Conservation (phyloP, 2,888 invertebrate genomes). For the Drosophila siamana region DNA sequence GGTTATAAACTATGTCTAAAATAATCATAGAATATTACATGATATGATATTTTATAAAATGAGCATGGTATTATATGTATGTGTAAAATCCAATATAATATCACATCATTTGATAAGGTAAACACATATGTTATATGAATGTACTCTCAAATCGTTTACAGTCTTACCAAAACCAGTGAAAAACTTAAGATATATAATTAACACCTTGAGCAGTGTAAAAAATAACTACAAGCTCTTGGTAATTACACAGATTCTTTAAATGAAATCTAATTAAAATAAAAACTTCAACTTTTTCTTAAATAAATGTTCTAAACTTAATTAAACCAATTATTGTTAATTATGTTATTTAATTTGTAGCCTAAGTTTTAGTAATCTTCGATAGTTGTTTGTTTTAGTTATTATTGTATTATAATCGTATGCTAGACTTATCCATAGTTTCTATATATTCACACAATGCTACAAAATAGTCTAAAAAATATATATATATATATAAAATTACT, state of each 20-base stretch:
- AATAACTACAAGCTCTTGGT: constrained; percentile 6
- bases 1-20: not conserved
- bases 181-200: not conserved
- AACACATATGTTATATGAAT: constrained; percentile 11
- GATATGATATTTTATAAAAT: not conserved
- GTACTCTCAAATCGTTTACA: constrained; percentile 45
- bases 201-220: not conserved
- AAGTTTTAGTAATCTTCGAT: constrained; percentile 55
- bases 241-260: not conserved
- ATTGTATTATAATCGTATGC: constrained; percentile 41
- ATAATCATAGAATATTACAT: not conserved
- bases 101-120: not conserved
- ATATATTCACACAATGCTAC: constrained; percentile 40
- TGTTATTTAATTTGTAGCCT: constrained; percentile 65
- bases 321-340: constrained; percentile 65
- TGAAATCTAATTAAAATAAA: not conserved
- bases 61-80: not conserved
- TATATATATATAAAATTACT: not conserved
- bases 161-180: constrained; percentile 54
- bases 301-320: constrained; percentile 42
- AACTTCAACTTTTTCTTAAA: constrained; percentile 9
- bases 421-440: constrained; percentile 27
- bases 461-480: constrained; percentile 32
- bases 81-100: not conserved
- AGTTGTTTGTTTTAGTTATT: constrained; percentile 44